Base-by-base conservation (phyloP, 2,113 vertebrate genomes). In the Perca schrenkii region DNA sequence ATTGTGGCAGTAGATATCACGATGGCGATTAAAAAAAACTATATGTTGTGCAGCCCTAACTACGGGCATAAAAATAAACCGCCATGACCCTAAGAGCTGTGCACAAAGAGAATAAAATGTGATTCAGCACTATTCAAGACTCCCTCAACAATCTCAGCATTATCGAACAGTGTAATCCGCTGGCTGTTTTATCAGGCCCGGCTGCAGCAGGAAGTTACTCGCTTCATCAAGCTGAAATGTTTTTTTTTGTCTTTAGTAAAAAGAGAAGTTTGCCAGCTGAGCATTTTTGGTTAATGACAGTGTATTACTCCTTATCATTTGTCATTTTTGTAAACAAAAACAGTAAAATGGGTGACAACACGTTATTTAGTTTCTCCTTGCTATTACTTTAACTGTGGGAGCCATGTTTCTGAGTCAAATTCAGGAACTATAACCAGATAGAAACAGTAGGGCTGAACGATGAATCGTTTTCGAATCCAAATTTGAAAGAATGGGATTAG, bases 271-370 rank as follows among this genome's bases (percentile, higher is more conserved):
- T 57, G 79, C 62, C 72, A 64, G 58, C n/a, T 25, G 40, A 72
- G 56, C 21, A 12, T 79, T 75, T 75, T 46, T 36, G 43, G 62
- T 77, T 68, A 65, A 79, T 68, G 79, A 50, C 61, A 21, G 36
- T 61, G 25, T 57, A 72, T 69, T 57, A 49, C 53, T 56, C 15
- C 52, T 43, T 6, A 46, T 64, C 40, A 40, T 56, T 46, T 72
- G 58, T 74, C 36, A 79, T 81, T 73, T 71, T 64, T 67, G 84
- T 63, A 72, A 79, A 88, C 68, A 75, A 36, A 77, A 56, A 17
- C 25, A 62, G 46, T 13, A 56, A 54, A 86, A 79, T 6, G 1
- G 13, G 66, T 15, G 40, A 54, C 43, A 52, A 31, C 16, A 31
- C 14, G 6, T 50, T 43, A 67, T 79, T 77, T 28, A 17, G 14